Evolutionary conservation across 2,888 invertebrate genomes (phyloP).

Genomic region (Drosophila fungiperda): DNA sequence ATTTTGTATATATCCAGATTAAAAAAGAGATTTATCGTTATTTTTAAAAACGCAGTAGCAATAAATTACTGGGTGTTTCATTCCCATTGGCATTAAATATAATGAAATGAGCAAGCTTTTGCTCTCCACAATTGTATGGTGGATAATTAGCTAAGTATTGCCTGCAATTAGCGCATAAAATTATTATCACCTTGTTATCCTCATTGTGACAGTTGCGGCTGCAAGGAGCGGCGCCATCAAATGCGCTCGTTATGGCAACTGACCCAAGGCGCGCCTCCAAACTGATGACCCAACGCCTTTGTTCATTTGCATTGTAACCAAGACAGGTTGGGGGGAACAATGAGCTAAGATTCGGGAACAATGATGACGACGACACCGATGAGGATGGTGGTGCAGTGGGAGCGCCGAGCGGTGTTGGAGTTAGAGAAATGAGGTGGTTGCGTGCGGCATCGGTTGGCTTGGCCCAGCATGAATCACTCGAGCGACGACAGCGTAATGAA

Average conservation of each 20-base stretch:
- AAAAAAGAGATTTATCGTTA: neutral
- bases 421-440: slow-evolving; percentile 57
- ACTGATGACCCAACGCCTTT: slow-evolving; percentile 19
- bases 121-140: neutral
- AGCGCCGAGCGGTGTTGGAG: slow-evolving; percentile 31
- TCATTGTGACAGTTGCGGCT: slow-evolving; percentile 4
- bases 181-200: slow-evolving; percentile 12
- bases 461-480: slow-evolving; percentile 66
- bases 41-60: neutral
- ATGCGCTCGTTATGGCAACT: slow-evolving; percentile 48
- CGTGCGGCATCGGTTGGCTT: slow-evolving; percentile 53
- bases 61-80: neutral
- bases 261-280: slow-evolving; percentile 44
- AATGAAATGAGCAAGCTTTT: slow-evolving; percentile 3
- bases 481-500: slow-evolving; percentile 66
- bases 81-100: slow-evolving; percentile 21
- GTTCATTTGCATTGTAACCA: slow-evolving; percentile 38
- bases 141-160: slow-evolving; percentile 25
- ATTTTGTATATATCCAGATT: neutral
- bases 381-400: slow-evolving; percentile 37
- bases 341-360: slow-evolving; percentile 36
- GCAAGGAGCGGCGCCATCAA: slow-evolving; percentile 47
- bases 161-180: slow-evolving; percentile 33
- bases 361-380: slow-evolving; percentile 1
- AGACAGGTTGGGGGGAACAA: slow-evolving; percentile 24